A percentile compares a stretch with the other conserved stretches of the same genome.
Conservation (phyloP, 1,140 invertebrate genomes). For the Cherax quadricarinatus region DNA sequence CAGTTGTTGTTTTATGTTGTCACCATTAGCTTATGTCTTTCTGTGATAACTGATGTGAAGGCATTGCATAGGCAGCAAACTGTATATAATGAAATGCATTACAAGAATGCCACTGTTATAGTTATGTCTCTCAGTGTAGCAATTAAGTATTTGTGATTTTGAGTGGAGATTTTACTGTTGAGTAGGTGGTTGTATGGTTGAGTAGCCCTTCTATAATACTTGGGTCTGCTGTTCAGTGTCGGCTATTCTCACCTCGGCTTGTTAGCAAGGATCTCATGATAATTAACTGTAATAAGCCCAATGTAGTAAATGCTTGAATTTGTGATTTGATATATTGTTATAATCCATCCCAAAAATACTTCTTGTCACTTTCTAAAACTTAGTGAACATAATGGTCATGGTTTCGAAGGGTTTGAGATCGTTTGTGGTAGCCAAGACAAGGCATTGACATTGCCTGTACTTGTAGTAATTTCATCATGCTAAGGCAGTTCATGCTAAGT, state of each 20-base stretch:
- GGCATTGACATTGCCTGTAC: not conserved
- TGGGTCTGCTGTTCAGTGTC: constrained; percentile 12
- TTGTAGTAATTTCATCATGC: constrained; percentile 10
- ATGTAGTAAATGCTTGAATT: constrained; percentile 4
- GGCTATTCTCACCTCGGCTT: constrained; percentile 27
- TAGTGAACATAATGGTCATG: not conserved
- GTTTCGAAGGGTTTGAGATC: not conserved
- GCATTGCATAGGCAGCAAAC: constrained; percentile 66
- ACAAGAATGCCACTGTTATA: constrained; percentile 47
- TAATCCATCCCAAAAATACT: constrained; percentile 4
- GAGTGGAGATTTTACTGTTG: constrained; percentile 30
- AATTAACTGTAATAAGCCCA: constrained; percentile 14
- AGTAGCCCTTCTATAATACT: constrained; percentile 11
- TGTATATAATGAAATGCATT: constrained; percentile 39
- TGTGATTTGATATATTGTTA: constrained; percentile 3
- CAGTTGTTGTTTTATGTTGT: constrained; percentile 69
- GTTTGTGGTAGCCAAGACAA: not conserved
- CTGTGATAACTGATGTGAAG: constrained; percentile 69
- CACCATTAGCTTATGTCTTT: constrained; percentile 69
- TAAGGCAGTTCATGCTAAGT: not conserved
- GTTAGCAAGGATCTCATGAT: constrained; percentile 34
- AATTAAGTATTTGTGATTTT: constrained; percentile 41
- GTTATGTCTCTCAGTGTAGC: constrained; percentile 23
- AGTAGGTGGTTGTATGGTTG: constrained; percentile 28
- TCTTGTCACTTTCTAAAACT: not conserved